Base-by-base conservation (phyloP, 2,113 vertebrate genomes). In the Barnardius zonarius region DNA sequence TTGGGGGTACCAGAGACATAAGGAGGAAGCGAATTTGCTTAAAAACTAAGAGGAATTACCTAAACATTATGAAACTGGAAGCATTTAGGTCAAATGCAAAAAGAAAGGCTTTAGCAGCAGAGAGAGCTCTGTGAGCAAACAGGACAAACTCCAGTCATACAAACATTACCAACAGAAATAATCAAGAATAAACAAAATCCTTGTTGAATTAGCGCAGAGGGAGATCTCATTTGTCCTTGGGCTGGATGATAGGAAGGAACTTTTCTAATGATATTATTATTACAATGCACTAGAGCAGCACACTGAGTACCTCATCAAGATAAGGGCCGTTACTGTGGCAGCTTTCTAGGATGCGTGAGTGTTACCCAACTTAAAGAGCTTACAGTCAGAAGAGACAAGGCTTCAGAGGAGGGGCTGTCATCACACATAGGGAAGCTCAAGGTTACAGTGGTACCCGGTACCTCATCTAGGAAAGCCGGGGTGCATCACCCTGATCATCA, bases 181-280 rank as follows among this genome's bases (percentile, higher is more conserved):
- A 86, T 78, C 37, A 89, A 55, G 39, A 96, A 94, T 90, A 92
- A 94, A 88, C 77, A 92, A 93, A 84, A 82, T 85, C 74, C 77
- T 33, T 84, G 80, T 76, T 86, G 90, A 92, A 93, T 92, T 86
- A 89, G 73, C 86, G 62, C 66, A 88, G 76, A 90, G 86, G 75
- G 93, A 79, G 73, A 92, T 66, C 83, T 92, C 25, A 0, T 57
- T 92, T 86, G 90, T 90, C 93, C 90, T 93, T 93, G 91, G 84
- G 91, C 70, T 92, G 84, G 66, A 79, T 18, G 27, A 68, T 23
- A 68, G 6, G 25, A 72, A 61, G 55, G 69, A 59, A 73, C 48
- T 62, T 91, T 84, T 39, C 55, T 73, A 82, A 52, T 28, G 74
- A 76, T 85, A 24, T 44, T 73, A 5, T 33, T 94, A 90, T 28